Evolutionary conservation across 2,888 invertebrate species (phyloP), one percentile per base, ranked within the genome.

Genomic region (Andrena marginata): DNA sequence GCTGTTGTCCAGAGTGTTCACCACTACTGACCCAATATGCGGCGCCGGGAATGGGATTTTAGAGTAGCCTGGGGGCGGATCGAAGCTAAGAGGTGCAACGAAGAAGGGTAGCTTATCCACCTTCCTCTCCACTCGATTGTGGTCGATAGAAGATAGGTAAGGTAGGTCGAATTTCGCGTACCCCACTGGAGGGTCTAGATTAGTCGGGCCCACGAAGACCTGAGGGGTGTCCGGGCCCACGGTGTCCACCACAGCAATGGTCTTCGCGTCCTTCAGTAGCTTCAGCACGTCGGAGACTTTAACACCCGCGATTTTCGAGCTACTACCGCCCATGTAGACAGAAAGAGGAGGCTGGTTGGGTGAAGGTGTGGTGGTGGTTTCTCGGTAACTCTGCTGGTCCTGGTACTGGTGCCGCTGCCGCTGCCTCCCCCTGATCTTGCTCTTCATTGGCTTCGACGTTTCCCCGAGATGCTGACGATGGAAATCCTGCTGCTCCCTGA

Each of bases 41-140:
- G 98, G 98, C 16, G 97, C 96, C 0, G 98, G 98, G 92, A 98
- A 96, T 0, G 97, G 96, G 84, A 98, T 98, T 94, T 98, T 98
- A 0, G 97, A 97, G 91, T 97, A 98, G 2, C 98, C 98, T 65
- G 96, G 95, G 0, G 97, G 98, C n/a, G 97, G 96, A 87, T 97
- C 96, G 90, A 97, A 98, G 90, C 97, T 98, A 31, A 97, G 93
- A 0, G 98, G 98, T 0, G 98, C 98, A 7, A 98, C 98, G 89
- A 98, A 98, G 94, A 98, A 98, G 0, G 97, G 97, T 0, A 97
- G 93, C 85, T 97, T 96, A 72, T 96, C 96, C 0, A 97, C 95
- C 93, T 97, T 97, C 75, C 96, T 95, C 89, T 97, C 97, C 10
- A 96, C 96, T 75, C 97, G 95, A 83, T 95, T 96, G 60, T 95